phyloP scores from a whole-genome alignment of 2,888 invertebrate species.

The Podotricha telesiphe region DNA sequence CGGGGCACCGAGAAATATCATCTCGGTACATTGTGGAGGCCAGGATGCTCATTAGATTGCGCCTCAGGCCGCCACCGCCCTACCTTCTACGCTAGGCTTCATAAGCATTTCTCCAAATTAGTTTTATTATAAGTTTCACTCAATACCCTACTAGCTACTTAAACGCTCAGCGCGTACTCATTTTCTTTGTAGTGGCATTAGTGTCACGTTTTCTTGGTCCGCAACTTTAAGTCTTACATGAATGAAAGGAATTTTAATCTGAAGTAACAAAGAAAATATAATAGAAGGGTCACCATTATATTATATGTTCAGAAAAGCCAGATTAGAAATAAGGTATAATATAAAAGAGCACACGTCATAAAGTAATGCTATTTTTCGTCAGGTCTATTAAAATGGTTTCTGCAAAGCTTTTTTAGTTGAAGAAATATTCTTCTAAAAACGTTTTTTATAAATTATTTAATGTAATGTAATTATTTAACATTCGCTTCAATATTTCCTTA shows the following conservation, averaged over 20 bases:
- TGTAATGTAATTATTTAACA: too few species aligned
- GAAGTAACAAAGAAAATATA: conserved; percentile 18
- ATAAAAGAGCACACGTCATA: conserved; percentile 8
- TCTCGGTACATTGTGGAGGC: conserved; percentile 79
- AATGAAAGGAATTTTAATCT: conserved; percentile 26
- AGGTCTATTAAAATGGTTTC: neutral
- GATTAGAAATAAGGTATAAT: conserved; percentile 7
- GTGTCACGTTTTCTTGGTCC: conserved; percentile 26
- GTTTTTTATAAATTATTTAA: neutral
- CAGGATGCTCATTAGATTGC: conserved; percentile 83
- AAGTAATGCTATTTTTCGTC: neutral
- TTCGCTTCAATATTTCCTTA: too few species aligned
- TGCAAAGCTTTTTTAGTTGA: neutral
- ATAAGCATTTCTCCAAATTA: conserved; percentile 48
- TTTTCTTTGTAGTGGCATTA: conserved; percentile 32
- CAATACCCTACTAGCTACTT: conserved; percentile 46
- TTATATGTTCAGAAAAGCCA: conserved; percentile 8
- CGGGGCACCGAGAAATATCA: conserved; percentile 74
- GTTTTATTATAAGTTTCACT: conserved; percentile 50
- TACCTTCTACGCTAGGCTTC: conserved; percentile 48
- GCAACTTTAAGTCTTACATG: conserved; percentile 15
- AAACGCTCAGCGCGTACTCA: conserved; percentile 36
- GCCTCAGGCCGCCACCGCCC: conserved; percentile 63
- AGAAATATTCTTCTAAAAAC: neutral
- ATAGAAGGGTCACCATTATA: conserved; percentile 20